A percentile compares a stretch with the other conserved stretches of the same genome.
These are phyloP conservation scores for Caenorhabditis sp. DNA, from an alignment of 2,888 invertebrate species.

Conservation along the genomic window DNA sequence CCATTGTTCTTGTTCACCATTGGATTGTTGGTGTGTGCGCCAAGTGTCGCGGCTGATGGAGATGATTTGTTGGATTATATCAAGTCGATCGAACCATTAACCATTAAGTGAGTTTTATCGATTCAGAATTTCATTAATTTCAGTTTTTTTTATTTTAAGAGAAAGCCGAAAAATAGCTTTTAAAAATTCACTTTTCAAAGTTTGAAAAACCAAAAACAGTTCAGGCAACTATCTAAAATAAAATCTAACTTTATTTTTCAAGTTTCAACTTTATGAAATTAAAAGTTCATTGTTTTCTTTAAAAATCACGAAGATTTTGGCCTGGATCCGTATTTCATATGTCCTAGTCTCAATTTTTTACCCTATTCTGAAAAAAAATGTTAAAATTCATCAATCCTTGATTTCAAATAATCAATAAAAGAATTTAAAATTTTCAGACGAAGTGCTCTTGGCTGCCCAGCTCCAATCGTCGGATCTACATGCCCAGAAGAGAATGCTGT, in stretches of 20 bases:
- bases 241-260: no score
- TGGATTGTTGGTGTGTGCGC: constrained; percentile 22
- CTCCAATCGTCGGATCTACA: constrained; percentile 57
- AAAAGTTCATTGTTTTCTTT: no score
- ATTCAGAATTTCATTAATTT: neutral
- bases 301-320: no score
- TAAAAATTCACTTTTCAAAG: neutral
- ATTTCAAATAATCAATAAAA: neutral
- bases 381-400: no score
- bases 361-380: neutral
- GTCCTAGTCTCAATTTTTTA: no score
- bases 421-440: constrained; percentile 8
- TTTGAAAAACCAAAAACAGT: neutral
- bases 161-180: neutral
- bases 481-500: constrained; percentile 63
- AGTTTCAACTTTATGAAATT: no score
- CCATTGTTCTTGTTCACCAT: constrained; percentile 34
- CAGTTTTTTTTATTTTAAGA: neutral
- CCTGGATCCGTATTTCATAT: no score
- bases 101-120: constrained; percentile 14
- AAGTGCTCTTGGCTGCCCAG: constrained; percentile 55
- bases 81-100: constrained; percentile 38
- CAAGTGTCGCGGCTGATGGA: constrained; percentile 31
- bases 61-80: constrained; percentile 44
- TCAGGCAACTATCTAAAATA: no score